Evolutionary conservation across 2,888 invertebrate species (phyloP), one percentile per base, ranked within the genome.

Genomic region (Gasteruption jaculator): DNA sequence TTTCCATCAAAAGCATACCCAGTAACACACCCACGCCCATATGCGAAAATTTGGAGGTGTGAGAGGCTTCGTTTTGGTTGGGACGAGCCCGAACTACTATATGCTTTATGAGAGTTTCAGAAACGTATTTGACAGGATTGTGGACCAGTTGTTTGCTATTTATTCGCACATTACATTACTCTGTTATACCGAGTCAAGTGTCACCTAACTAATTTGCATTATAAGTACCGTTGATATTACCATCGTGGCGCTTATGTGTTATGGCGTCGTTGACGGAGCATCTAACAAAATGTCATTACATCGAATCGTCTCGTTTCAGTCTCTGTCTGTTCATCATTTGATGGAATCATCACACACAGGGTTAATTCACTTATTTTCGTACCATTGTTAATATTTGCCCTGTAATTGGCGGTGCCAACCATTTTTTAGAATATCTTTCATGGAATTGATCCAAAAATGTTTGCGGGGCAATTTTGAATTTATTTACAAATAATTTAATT

Each of bases 1-100:
- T 70, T 70, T 71, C 71, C 68, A 71, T 70, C 71, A 71, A 64
- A 66, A 68, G 65, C 71, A 71, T 65, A 64, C 64, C 65, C 61
- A 61, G 62, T 60, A 65, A 67, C 66, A 65, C 65, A 65, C 67
- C 65, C 64, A 67, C 65, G 63, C 56, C 56, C 53, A n/a, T n/a
- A n/a, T n/a, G n/a, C n/a, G n/a, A 54, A 41, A 45, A 46, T 41
- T 43, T 43, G 41, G 39, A 16, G 21, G 15, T 12, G 34, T 33
- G 18, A 33, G 33, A 33, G 34, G 33, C 27, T 15, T 22, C 26
- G 43, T 43, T 42, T 43, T 29, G 38, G 33, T n/a, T 25, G 14
- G 35, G 50, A 55, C 53, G 45, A 52, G 52, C 54, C 15, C 21
- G 39, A 35, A 41, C 45, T 33, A 7, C 41, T 51, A 50, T 43